Evolutionary conservation across 2,797 vertebrate species (phyloP).

Genomic region (Acanthopagrus latus): DNA sequence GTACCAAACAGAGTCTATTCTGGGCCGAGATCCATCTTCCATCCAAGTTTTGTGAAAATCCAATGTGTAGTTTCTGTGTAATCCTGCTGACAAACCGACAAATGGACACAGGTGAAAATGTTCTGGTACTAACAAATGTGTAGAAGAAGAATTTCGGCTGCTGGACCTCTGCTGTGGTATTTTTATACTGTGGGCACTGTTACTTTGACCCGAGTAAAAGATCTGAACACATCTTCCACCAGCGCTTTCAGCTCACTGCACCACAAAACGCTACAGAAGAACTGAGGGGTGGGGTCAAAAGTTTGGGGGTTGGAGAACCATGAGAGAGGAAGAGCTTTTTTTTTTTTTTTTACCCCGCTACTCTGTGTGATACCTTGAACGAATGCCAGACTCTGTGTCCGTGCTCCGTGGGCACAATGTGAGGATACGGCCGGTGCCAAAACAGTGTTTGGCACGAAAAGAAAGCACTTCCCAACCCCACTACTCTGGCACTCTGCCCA

Average conservation of each 20-base stretch:
- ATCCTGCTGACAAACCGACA: too few relatives aligned
- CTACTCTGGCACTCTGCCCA: constrained; percentile 66
- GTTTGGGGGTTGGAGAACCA: constrained; percentile 43
- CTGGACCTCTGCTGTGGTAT: background rate
- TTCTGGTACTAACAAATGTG: background rate
- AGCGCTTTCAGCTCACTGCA: constrained; percentile 25
- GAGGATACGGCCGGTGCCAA: constrained; percentile 62
- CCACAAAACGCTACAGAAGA: constrained; percentile 24
- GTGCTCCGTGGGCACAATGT: constrained; percentile 55
- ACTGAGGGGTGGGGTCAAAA: constrained; percentile 37
- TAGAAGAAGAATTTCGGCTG: background rate
- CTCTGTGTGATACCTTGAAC: constrained; percentile 44
- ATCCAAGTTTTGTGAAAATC: too few relatives aligned
- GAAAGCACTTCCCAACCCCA: constrained; percentile 61
- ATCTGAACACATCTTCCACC: background rate
- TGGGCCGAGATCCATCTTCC: too few relatives aligned
- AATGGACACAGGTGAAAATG: too few relatives aligned
- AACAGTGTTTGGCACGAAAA: constrained; percentile 69
- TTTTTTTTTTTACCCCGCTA: background rate
- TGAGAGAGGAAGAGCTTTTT: constrained; percentile 16
- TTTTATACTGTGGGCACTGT: background rate
- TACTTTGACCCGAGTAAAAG: background rate
- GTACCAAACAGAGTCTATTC: too few relatives aligned
- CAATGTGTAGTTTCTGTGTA: too few relatives aligned
- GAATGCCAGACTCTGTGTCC: constrained; percentile 62